Evolutionary conservation across 1,140 invertebrate species (phyloP).

Genomic region (Zaprionus taronus): DNA sequence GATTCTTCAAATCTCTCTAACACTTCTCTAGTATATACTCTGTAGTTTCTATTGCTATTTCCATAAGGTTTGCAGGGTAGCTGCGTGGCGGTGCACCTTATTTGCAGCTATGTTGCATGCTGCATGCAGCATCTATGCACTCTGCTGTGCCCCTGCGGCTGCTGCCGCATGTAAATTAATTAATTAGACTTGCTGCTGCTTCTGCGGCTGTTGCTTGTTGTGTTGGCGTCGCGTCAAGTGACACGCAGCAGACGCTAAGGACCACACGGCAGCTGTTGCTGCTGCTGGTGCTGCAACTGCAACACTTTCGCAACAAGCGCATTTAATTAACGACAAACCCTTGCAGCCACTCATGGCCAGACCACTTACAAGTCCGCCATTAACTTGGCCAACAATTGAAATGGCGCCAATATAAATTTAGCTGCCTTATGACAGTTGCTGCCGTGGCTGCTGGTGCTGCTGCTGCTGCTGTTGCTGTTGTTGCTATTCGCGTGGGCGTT

Average conservation of each 20-base stretch:
- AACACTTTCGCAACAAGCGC: conserved; percentile 56
- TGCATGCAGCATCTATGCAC: conserved; percentile 20
- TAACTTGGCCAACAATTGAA: conserved; percentile 52
- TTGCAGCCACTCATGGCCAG: conserved; percentile 47
- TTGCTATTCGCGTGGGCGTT: conserved; percentile 70
- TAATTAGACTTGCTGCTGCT: conserved; percentile 65
- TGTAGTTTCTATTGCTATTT: not conserved
- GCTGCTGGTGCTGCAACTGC: conserved; percentile 35
- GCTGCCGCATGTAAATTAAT: conserved; percentile 72
- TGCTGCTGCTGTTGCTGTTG: conserved; percentile 4
- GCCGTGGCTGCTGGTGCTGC: conserved; percentile 9
- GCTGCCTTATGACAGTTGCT: conserved; percentile 67
- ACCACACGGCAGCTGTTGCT: conserved; percentile 48
- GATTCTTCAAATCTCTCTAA: not conserved
- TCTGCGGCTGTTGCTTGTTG: conserved; percentile 28
- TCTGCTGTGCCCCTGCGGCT: conserved; percentile 15
- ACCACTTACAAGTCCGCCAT: conserved; percentile 50
- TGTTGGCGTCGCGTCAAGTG: conserved; percentile 55
- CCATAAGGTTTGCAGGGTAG: conserved; percentile 15
- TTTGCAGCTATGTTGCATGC: conserved; percentile 50
- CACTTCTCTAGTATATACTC: not conserved
- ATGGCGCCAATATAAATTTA: conserved; percentile 66
- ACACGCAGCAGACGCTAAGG: conserved; percentile 46
- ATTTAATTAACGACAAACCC: conserved; percentile 77
- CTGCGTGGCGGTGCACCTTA: not conserved